phyloP scores from a whole-genome alignment of 2,888 invertebrate species.

The Mylabris sibirica region DNA sequence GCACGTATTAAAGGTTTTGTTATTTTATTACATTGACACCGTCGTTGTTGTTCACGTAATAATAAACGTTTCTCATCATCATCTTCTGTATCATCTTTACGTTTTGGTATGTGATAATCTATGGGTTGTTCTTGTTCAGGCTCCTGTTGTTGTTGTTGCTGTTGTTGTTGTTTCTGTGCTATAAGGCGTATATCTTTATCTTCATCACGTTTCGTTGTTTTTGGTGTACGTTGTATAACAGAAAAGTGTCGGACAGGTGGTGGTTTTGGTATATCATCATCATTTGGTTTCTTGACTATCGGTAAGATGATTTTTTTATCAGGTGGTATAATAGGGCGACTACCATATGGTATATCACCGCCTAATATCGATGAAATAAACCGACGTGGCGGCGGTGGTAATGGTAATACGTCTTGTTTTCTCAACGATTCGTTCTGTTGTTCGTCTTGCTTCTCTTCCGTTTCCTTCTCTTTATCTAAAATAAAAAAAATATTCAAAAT shows the following conservation, averaged over 20 bases:
- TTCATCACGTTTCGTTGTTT: constrained; percentile 63
- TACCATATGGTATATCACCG: constrained; percentile 83
- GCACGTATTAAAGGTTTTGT: constrained; percentile 65
- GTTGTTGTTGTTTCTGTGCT: constrained; percentile 36
- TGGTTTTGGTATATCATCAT: constrained; percentile 60
- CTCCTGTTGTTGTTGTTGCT: constrained; percentile 40
- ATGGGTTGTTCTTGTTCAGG: constrained; percentile 77
- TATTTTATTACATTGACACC: constrained; percentile 74
- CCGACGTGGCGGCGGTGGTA: constrained; percentile 64
- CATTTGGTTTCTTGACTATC: constrained; percentile 65
- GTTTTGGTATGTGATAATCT: constrained; percentile 86
- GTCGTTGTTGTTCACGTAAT: constrained; percentile 70
- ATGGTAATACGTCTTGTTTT: constrained; percentile 48
- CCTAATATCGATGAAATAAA: constrained; percentile 84
- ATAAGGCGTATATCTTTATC: constrained; percentile 51
- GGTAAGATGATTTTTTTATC: constrained; percentile 71
- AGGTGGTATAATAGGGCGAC: constrained; percentile 65
- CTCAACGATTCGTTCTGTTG: constrained; percentile 40
- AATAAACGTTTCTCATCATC: constrained; percentile 74
- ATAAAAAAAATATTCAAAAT: constrained; percentile 22
- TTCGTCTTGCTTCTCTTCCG: constrained; percentile 44
- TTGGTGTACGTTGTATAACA: constrained; percentile 62
- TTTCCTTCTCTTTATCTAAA: constrained; percentile 57
- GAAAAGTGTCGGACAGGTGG: constrained; percentile 58
- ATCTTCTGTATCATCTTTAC: constrained; percentile 73